Conservation (phyloP, 2,113 vertebrate genomes). For the Sebastes schlegelii region DNA sequence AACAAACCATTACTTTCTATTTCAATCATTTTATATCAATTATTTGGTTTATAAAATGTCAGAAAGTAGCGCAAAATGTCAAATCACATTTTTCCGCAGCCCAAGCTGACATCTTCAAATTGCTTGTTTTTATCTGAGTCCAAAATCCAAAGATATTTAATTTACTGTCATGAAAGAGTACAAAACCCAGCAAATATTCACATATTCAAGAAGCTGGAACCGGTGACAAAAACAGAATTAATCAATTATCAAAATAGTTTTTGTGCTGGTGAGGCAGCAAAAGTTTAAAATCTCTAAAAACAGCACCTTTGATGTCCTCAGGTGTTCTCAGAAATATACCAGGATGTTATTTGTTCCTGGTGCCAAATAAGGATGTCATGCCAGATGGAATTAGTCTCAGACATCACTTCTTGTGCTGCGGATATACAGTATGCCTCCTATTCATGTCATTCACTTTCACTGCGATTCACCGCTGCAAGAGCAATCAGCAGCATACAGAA, state of each 20-base stretch:
- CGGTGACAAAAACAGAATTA: background rate
- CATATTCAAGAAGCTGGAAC: background rate
- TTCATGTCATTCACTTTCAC: conserved; percentile 34
- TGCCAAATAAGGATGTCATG: background rate
- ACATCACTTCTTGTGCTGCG: background rate
- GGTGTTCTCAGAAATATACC: background rate
- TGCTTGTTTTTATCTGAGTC: background rate
- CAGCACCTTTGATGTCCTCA: background rate
- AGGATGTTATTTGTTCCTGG: background rate
- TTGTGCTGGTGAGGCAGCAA: background rate
- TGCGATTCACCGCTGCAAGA: conserved; percentile 3
- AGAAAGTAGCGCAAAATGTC: no score
- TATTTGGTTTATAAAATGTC: background rate
- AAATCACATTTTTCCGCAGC: background rate
- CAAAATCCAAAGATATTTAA: background rate
- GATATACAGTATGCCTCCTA: conserved; percentile 22
- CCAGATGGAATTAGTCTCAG: conserved; percentile 28
- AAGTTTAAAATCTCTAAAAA: background rate
- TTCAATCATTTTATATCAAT: background rate
- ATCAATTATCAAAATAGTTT: background rate
- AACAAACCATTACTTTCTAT: background rate
- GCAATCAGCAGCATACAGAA: conserved; percentile 48
- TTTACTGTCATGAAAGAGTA: background rate
- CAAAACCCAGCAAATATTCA: background rate
- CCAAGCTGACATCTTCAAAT: no score